phyloP scores from a whole-genome alignment of 1,140 invertebrate species.

The Camponotus vicinus region DNA sequence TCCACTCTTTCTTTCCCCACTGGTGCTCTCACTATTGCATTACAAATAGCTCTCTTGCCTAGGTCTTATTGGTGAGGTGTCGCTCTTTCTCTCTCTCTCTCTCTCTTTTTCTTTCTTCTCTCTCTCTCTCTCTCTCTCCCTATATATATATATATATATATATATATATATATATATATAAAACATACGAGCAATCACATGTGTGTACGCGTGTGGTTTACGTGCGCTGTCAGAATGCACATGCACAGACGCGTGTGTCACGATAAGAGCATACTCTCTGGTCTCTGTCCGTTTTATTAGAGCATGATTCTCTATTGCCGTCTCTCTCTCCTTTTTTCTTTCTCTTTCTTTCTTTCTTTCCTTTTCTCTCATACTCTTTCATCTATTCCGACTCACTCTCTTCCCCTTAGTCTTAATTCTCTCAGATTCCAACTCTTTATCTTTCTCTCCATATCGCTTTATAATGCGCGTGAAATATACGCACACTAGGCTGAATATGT shows the following conservation, averaged over 20 bases:
- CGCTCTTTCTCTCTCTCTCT: conserved; percentile 63
- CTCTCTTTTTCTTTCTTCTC: conserved; percentile 25
- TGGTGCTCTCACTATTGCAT: conserved; percentile 79
- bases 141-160: too few relatives aligned
- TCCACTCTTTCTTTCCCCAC: conserved; percentile 67
- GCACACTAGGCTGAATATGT: conserved; percentile 6
- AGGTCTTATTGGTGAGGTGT: conserved; percentile 76
- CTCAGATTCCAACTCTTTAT: conserved; percentile 9
- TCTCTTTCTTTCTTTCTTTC: conserved; percentile 26
- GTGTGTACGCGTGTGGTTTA: conserved; percentile 41
- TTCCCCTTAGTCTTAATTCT: background rate
- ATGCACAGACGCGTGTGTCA: conserved; percentile 64
- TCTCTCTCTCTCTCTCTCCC: conserved; percentile 16
- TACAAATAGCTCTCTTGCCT: conserved; percentile 84
- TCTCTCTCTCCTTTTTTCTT: conserved; percentile 39
- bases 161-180: background rate
- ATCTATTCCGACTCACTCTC: background rate
- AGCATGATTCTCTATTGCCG: conserved; percentile 23
- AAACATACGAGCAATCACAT: conserved; percentile 20
- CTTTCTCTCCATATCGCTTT: conserved; percentile 29
- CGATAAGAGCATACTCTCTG: conserved; percentile 65
- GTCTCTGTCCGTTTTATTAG: conserved; percentile 57
- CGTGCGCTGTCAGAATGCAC: conserved; percentile 63
- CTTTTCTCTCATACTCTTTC: background rate
- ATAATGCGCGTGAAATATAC: background rate